Percentiles rank a stretch among this genome's conserved stretches.
Evolutionary conservation across 1,140 invertebrate species (phyloP).

Genomic region (Habropoda laboriosa): DNA sequence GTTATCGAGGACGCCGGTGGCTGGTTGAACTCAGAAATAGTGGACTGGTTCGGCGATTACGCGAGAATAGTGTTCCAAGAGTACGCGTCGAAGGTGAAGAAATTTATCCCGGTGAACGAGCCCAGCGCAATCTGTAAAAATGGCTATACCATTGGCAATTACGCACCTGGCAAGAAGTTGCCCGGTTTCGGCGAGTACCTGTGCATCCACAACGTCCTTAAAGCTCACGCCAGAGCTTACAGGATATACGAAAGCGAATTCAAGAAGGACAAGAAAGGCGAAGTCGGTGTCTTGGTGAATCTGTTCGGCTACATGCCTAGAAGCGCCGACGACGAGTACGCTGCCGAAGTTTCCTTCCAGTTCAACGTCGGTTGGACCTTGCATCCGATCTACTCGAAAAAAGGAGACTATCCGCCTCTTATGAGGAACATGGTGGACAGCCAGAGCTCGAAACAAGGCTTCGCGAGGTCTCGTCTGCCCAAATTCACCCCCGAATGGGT

Average conservation of each 20-base stretch:
- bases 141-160: slow-evolving; percentile 60
- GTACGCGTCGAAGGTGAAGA: slow-evolving; percentile 79
- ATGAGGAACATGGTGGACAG: slow-evolving; percentile 81
- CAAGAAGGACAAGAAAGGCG: slow-evolving; percentile 83
- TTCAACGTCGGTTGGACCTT: slow-evolving; percentile 85
- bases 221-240: slow-evolving; percentile 83
- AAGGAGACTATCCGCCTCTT: slow-evolving; percentile 84
- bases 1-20: slow-evolving; percentile 83
- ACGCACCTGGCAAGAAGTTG: slow-evolving; percentile 66
- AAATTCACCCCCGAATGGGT: slow-evolving; percentile 81
- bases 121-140: slow-evolving; percentile 75
- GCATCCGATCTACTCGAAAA: slow-evolving; percentile 83
- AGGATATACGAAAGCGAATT: slow-evolving; percentile 85
- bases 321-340: slow-evolving; percentile 44
- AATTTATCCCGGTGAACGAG: slow-evolving; percentile 81
- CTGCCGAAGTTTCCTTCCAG: slow-evolving; percentile 65
- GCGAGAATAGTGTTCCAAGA: slow-evolving; percentile 80
- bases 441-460: slow-evolving; percentile 83
- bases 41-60: slow-evolving; percentile 83
- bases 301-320: slow-evolving; percentile 52
- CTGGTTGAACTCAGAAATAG: slow-evolving; percentile 83
- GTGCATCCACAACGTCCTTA: slow-evolving; percentile 81
- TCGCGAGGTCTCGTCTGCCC: slow-evolving; percentile 81
- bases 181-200: slow-evolving; percentile 81
- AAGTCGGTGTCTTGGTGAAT: slow-evolving; percentile 64